Conservation (phyloP, 2,888 invertebrate genomes). For the Gibbula magus region DNA sequence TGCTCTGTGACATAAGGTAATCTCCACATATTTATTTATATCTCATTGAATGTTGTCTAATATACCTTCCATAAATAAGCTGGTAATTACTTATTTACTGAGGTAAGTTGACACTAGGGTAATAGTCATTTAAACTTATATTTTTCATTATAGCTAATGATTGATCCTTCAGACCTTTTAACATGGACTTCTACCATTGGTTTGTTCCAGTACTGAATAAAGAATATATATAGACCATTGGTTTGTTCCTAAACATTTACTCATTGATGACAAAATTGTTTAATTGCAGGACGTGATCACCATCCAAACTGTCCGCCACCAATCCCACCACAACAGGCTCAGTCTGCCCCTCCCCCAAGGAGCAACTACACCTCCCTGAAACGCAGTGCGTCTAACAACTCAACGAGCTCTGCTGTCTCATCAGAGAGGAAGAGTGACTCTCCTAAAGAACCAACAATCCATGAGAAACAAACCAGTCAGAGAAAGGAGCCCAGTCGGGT, state of each 20-base stretch:
- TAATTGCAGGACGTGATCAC: constrained; percentile 62
- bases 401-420: constrained; percentile 62
- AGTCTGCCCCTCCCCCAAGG: constrained; percentile 69
- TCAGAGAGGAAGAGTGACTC: constrained; percentile 68
- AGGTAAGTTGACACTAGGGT: too few relatives aligned
- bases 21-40: too few relatives aligned
- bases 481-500: constrained; percentile 48
- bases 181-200: background rate
- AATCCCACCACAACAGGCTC: constrained; percentile 72
- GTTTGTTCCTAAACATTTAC: background rate
- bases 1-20: too few relatives aligned
- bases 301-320: constrained; percentile 72
- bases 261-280: background rate
- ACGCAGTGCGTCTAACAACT: constrained; percentile 72
- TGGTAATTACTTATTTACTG: too few relatives aligned
- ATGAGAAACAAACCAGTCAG: constrained; percentile 39
- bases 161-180: too few relatives aligned
- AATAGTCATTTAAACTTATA: too few relatives aligned
- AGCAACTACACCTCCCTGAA: constrained; percentile 74
- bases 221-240: background rate
- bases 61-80: too few relatives aligned
- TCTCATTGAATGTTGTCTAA: too few relatives aligned
- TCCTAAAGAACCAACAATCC: constrained; percentile 54
- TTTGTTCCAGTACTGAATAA: background rate
- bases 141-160: too few relatives aligned